Evolutionary conservation across 2,113 vertebrate genomes (phyloP), one percentile per base, ranked within the genome.

Genomic region (Bos taurus): DNA sequence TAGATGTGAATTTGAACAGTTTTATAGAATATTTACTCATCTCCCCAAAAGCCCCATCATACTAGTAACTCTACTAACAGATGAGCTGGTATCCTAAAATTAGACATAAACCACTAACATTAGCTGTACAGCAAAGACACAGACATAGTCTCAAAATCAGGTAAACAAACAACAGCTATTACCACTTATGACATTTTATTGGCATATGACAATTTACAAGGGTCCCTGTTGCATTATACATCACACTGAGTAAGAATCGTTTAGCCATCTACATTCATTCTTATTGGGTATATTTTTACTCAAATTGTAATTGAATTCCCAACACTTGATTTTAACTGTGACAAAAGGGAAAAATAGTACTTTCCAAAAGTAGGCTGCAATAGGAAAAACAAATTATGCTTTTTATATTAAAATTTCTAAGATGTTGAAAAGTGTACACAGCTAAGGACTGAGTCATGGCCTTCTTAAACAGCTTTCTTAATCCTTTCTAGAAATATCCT

Each of bases 121-220:
- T 33, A 80, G 30, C 30, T 54, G 17, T 33, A 56, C 1, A 96
- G 26, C 91, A 93, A 12, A 71, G 16, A 93, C 78, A 91, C 19
- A 93, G 48, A 52, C 74, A 90, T 2, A 91, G 30, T 94, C 57
- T 97, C 83, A 90, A 90, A 97, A 96, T 95, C 62, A 98, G 86
- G 86, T 97, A 94, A 94, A 92, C 78, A 97, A 96, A 98, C 96
- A 96, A 92, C 85, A 52, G 96, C 82, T 95, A 88, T 94, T 96
- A 97, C 97, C 97, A 98, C 93, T 98, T 97, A 96, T 43, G 92
- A 98, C 94, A 98, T 97, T 98, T 98, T 98, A 98, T 98, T 98
- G 97, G 98, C 97, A 98, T 98, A 95, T 98, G 96, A 98, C 98
- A 98, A 98, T 98, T 97, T 97, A 98, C 98, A 98, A 96, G 98